phyloP scores from a whole-genome alignment of 2,888 invertebrate genomes.

The Platycheirus albimanus region DNA sequence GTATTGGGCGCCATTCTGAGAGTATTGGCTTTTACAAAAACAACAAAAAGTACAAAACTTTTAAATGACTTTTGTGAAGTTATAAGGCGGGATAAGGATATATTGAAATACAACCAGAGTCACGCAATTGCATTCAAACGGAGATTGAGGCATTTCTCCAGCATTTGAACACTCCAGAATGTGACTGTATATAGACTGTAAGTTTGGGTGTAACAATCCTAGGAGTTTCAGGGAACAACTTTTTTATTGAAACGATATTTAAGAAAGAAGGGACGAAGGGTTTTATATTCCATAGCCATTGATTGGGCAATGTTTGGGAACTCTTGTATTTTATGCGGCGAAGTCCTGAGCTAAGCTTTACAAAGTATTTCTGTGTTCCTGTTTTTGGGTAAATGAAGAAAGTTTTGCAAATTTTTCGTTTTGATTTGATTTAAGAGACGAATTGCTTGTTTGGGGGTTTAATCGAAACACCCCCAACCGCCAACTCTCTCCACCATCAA shows the following conservation, averaged over 20 bases:
- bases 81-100: slow-evolving; percentile 23
- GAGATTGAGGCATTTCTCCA: slow-evolving; percentile 19
- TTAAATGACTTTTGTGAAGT: slow-evolving; percentile 68
- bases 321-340: slow-evolving; percentile 30
- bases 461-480: too few species aligned
- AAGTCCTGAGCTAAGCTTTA: slow-evolving; percentile 26
- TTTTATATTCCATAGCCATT: slow-evolving; percentile 1
- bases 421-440: slow-evolving; percentile 42
- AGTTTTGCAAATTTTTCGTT: slow-evolving; percentile 59
- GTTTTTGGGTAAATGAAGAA: slow-evolving; percentile 53
- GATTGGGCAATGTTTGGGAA: slow-evolving; percentile 30
- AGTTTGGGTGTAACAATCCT: slow-evolving; percentile 31
- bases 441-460: neutral
- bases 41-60: slow-evolving; percentile 56
- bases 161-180: slow-evolving; percentile 11
- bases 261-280: neutral
- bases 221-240: slow-evolving; percentile 32
- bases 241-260: slow-evolving; percentile 42
- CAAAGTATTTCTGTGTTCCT: neutral
- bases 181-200: neutral
- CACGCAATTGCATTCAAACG: slow-evolving; percentile 50
- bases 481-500: neutral
- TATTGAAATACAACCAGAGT: slow-evolving; percentile 65
- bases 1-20: slow-evolving; percentile 23
- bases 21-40: slow-evolving; percentile 23